Evolutionary conservation across 1,140 invertebrate genomes (phyloP), one percentile per base, ranked within the genome.

Genomic region (Trypoxylus dichotomus): DNA sequence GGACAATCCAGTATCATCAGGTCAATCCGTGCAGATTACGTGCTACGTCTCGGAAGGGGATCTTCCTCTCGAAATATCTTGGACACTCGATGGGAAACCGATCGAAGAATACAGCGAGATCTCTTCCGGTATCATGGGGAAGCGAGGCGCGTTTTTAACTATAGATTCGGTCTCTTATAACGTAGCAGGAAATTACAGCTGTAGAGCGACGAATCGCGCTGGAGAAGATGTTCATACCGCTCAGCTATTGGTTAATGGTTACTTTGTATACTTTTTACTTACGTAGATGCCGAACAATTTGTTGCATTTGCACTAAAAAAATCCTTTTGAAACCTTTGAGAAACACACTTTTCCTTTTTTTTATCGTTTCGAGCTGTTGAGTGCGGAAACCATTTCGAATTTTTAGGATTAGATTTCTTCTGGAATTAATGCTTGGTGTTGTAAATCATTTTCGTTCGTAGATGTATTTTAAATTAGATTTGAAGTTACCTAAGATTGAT

Each of bases 181-280:
- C 19, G 89, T 94, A 86, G 90, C 90, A 79, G 94, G 94, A 74
- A 93, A 93, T 84, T 94, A 94, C 82, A 93, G 92, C 11, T 95
- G 94, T 83, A 88, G 89, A 25, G 95, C 94, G 25, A 91, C 89
- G 80, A 97, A 96, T 86, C 86, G 86, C 54, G 94, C 93, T 47
- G 94, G 94, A 63, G 87, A 88, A 37, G 90, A 90, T 41, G 91
- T 90, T 79, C 92, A 93, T 81, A 91, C 92, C 37, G 90, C 92
- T 15, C 83, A 89, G 60, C 87, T 94, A 76, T 88, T 89, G 78
- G 91, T 94, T 74, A 91, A 91, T 82, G 91, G 91, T 91, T 77
- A 24, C 47, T 58, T 68, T 68, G 24, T 74, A 41, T 29, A 41
- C 29, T 60, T 63, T 75, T 32, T 24, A 37, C 25, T 47, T 77